Conservation (phyloP, 2,113 vertebrate genomes). For the Melanostigma gelatinosum region DNA sequence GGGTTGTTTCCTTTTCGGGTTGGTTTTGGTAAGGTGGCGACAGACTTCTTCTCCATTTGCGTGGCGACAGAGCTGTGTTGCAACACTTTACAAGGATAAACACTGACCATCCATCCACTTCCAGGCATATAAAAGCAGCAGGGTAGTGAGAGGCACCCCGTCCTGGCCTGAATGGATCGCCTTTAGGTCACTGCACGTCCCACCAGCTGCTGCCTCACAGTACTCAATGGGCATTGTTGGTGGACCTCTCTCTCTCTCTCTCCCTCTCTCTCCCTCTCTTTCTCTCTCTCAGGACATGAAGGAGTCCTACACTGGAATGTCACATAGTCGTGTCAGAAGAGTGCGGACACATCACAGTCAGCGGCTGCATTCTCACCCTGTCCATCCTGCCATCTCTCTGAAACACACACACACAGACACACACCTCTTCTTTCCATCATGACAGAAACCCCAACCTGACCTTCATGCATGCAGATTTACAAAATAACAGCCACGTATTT, state of each 20-base stretch:
- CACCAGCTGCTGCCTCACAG: constrained; percentile 76
- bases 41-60: constrained; percentile 31
- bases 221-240: constrained; percentile 80
- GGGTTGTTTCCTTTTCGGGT: not conserved
- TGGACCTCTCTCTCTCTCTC: constrained; percentile 54
- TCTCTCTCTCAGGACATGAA: constrained; percentile 67
- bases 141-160: constrained; percentile 69
- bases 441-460: constrained; percentile 31
- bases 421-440: constrained; percentile 38
- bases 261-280: constrained; percentile 27
- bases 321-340: constrained; percentile 78
- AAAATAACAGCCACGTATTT: constrained; percentile 13
- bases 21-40: constrained; percentile 11
- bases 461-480: not conserved
- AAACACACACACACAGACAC: constrained; percentile 31
- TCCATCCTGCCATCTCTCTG: constrained; percentile 50
- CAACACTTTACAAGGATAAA: constrained; percentile 69
- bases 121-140: constrained; percentile 71
- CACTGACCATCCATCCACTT: constrained; percentile 78
- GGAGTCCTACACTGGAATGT: constrained; percentile 78
- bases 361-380: constrained; percentile 75
- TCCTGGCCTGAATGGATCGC: constrained; percentile 74
- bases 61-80: constrained; percentile 45
- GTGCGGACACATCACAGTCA: constrained; percentile 79
- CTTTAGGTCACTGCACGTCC: constrained; percentile 77